These are phyloP conservation scores for Gallinago jamesoni DNA, from an alignment of 2,113 vertebrate genomes.

Conservation along the genomic window DNA sequence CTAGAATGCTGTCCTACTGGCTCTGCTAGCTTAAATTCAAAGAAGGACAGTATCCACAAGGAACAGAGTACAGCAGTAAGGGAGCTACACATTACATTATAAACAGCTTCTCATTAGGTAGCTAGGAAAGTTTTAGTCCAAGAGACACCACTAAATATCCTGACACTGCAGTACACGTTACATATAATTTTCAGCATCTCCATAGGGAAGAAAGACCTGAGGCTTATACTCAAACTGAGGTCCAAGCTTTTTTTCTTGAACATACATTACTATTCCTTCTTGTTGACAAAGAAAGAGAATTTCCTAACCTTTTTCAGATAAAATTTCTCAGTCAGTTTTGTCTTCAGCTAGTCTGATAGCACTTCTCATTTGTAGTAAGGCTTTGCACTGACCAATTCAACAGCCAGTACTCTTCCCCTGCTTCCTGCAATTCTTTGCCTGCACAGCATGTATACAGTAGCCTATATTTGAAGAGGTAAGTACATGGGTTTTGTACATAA, in stretches of 20 bases:
- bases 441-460: not conserved
- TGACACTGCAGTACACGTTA: not conserved
- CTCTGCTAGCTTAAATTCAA: not conserved
- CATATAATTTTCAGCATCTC: not conserved
- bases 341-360: not conserved
- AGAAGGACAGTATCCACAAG: not conserved
- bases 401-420: not conserved
- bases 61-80: not conserved
- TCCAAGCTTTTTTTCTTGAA: not conserved
- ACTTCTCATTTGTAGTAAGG: not conserved
- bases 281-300: not conserved
- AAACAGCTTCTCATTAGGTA: not conserved
- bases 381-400: not conserved
- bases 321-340: not conserved
- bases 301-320: not conserved
- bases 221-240: not conserved
- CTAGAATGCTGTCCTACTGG: not conserved
- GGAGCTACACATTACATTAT: not conserved
- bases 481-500: not conserved
- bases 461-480: not conserved
- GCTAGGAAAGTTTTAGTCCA: not conserved
- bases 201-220: not conserved
- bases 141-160: not conserved
- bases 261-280: not conserved
- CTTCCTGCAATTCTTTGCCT: not conserved